Evolutionary conservation across 2,113 vertebrate genomes (phyloP), one percentile per base, ranked within the genome.

Genomic region (Hippolais icterina): DNA sequence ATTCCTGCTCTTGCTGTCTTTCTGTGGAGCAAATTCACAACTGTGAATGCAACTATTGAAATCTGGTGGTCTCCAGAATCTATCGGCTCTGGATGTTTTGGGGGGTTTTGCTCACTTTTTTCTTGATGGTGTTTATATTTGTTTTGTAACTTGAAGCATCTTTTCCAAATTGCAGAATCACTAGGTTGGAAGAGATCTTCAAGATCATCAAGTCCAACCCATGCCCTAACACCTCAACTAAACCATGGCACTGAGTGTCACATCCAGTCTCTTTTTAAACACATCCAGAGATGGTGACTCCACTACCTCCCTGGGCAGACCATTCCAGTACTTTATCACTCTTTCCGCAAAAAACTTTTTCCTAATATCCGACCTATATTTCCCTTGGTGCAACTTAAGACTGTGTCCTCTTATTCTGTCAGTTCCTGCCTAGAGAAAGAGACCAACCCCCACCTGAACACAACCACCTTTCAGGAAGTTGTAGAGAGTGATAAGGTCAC

Each of bases 81-180:
- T 6, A 0, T 7, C 2, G 0, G 49, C 50, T 86, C 63, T 5
- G 8, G 22, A 24, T 56, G 39, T 5, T 41, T 41, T 25, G 50
- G 41, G 11, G 10, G 15, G 76, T 90, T 54, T 60, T 56, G 4
- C 53, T 77, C 2, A 4, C 35, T 50, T 89, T 86, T 53, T 80
- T 54, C 69, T 27, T 71, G 19, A 35, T 59, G 39, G 6, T 8
- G 77, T 92, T 89, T 75, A 19, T 78, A 50, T 25, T 84, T 78
- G 54, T 88, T 93, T 79, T 94, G 76, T 49, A 75, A 80, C 61
- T 93, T 81, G 33, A 77, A 91, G 23, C 12, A 47, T 28, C 23
- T 84, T 50, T 89, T 81, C 53, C 84, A 93, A 52, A 63, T 42
- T 29, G 52, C 18, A 63, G 47, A 52, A 52, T 52, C 23, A 63